These are phyloP conservation scores for Drosophila grimshawi DNA, from an alignment of 1,140 invertebrate genomes.

Conservation along the genomic window DNA sequence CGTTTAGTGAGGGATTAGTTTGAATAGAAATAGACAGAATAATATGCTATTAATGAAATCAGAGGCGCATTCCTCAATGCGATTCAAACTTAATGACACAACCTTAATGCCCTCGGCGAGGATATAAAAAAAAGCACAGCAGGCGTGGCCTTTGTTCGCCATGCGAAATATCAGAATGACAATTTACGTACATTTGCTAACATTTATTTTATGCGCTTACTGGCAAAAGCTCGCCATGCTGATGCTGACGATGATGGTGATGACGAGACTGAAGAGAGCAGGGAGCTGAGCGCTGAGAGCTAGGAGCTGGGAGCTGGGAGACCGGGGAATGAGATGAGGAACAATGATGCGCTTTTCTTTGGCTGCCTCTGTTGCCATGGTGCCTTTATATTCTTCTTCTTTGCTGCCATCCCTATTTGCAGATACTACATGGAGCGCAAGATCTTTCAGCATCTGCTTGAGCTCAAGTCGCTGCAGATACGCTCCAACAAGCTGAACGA, in stretches of 20 bases:
- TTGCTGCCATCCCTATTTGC: constrained; percentile 44
- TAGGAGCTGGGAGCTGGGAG: background rate
- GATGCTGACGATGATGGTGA: constrained; percentile 19
- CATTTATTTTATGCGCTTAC: constrained; percentile 63
- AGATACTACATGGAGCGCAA: constrained; percentile 96
- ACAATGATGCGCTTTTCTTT: constrained; percentile 38
- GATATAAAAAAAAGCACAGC: constrained; percentile 39
- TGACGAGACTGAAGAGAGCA: constrained; percentile 1
- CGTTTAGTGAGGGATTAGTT: too few relatives aligned
- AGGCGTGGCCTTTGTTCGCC: constrained; percentile 64
- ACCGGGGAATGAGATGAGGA: background rate
- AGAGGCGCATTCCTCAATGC: too few relatives aligned
- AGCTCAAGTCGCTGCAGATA: constrained; percentile 96
- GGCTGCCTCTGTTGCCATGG: constrained; percentile 3
- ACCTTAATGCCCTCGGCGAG: too few relatives aligned
- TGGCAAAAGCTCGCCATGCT: constrained; percentile 4
- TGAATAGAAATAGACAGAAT: too few relatives aligned
- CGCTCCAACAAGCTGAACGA: constrained; percentile 95
- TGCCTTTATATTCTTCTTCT: background rate
- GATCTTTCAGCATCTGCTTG: constrained; percentile 97
- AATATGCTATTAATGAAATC: too few relatives aligned
- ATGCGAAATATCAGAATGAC: constrained; percentile 78
- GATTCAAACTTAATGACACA: too few relatives aligned
- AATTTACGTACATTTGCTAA: constrained; percentile 77
- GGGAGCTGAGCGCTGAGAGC: background rate